Evolutionary conservation across 2,888 invertebrate species (phyloP), one percentile per base, ranked within the genome.

Genomic region (Neelides folsomi): DNA sequence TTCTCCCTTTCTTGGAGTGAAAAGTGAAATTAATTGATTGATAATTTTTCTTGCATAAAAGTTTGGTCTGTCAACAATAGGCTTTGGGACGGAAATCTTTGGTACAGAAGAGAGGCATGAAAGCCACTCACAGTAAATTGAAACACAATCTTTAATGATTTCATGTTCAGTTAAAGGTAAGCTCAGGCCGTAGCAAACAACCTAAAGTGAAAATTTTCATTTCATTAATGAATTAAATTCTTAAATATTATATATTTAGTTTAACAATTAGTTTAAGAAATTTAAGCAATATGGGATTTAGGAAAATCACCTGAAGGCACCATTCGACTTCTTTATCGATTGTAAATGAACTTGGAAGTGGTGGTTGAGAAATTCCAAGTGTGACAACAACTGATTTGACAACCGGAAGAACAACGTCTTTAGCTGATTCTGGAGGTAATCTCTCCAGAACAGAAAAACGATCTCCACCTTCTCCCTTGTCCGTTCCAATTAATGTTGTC

Each of bases 121-220:
- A 59, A 97, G 74, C 95, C 95, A 97, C 68, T 95, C 92, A 70
- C 93, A 94, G 69, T 95, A 95, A 36, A 95, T 85, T 69, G 88
- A 88, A 40, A 94, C 94, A 70, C 94, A 95, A 71, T 94, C 93
- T 60, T 92, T 83, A 48, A 95, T 83, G 0, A 92, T 88, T 66
- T 93, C 93, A 69, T 93, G 90, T 71, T 95, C 94, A 36, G 81
- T 77, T 44, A 95, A 73, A 0, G 93, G 92, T 42, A 95, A 74
- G 12, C 89, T 86, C 4, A 97, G 76, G 0, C 95, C 94, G 72
- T 82, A 93, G 66, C 94, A 86, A 56, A 95, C 81, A 45, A 94
- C 90, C 86, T 89, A 66, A 1, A 66, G 66, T 54, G 57, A 55
- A 52, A 49, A n/a, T n/a, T n/a, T n/a, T n/a, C n/a, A n/a, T n/a